These are phyloP conservation scores for Zaprionus inermis DNA, from an alignment of 1,140 invertebrate species.

Conservation along the genomic window DNA sequence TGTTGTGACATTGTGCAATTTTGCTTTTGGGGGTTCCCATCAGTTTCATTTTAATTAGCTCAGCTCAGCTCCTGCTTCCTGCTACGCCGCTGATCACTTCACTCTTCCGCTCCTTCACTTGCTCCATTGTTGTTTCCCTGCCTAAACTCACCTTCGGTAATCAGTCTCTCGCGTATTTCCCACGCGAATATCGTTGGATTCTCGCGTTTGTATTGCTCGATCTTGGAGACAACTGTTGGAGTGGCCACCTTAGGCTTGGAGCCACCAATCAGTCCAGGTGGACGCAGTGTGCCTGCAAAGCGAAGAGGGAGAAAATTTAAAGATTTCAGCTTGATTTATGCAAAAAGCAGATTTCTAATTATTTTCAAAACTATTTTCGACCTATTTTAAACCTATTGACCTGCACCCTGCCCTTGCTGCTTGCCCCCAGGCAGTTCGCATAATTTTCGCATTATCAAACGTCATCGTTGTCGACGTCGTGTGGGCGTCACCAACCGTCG, in stretches of 20 bases:
- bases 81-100: no score
- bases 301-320: neutral
- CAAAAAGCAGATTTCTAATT: neutral
- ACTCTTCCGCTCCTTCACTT: neutral
- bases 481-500: constrained; percentile 63
- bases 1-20: constrained; percentile 56
- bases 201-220: constrained; percentile 98
- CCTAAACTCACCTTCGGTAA: constrained; percentile 93
- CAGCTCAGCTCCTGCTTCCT: constrained; percentile 23
- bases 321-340: constrained; percentile 14
- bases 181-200: constrained; percentile 99
- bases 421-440: constrained; percentile 43
- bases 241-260: constrained; percentile 99
- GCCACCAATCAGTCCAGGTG: constrained; percentile 98
- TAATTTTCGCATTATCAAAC: constrained; percentile 74
- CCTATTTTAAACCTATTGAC: neutral
- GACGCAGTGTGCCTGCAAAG: constrained; percentile 93
- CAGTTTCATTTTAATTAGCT: constrained; percentile 73
- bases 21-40: constrained; percentile 78
- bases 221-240: constrained; percentile 96
- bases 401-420: constrained; percentile 24
- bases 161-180: constrained; percentile 97
- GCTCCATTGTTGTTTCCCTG: constrained; percentile 22
- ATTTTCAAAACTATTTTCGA: neutral
- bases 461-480: constrained; percentile 18